Conservation (phyloP, 1,140 invertebrate genomes). For the Frieseomelitta varia region DNA sequence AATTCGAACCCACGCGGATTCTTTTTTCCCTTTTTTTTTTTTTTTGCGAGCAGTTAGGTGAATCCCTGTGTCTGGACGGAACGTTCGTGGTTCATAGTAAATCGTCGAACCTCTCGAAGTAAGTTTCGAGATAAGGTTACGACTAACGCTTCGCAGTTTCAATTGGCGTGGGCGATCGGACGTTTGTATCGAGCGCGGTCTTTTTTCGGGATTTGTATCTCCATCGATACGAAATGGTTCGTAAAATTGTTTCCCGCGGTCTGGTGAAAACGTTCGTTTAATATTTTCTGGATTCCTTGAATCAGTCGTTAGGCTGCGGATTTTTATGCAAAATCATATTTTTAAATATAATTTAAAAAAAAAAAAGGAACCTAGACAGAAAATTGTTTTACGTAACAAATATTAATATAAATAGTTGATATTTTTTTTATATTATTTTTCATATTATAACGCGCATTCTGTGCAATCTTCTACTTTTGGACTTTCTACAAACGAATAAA, state of each 20-base stretch:
- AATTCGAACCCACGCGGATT: too few species aligned
- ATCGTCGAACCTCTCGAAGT: neutral
- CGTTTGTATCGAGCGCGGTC: neutral
- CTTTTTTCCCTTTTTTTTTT: neutral
- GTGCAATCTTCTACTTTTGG: too few species aligned
- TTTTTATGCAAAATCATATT: too few species aligned
- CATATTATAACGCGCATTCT: too few species aligned
- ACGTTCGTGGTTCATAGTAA: slow-evolving; percentile 12
- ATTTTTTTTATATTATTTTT: too few species aligned
- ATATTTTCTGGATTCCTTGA: neutral
- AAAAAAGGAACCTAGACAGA: too few species aligned
- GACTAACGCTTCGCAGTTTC: neutral
- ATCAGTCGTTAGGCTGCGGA: neutral
- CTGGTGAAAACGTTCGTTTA: neutral
- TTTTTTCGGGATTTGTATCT: neutral
- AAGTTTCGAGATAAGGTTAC: slow-evolving; percentile 12
- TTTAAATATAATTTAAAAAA: too few species aligned
- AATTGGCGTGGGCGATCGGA: neutral
- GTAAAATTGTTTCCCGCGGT: neutral
- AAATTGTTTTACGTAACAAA: too few species aligned
- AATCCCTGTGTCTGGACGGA: slow-evolving; percentile 21
- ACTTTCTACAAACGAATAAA: too few species aligned
- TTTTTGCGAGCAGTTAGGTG: slow-evolving; percentile 14
- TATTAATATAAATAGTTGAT: too few species aligned
- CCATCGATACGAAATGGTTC: neutral